phyloP scores from a whole-genome alignment of 2,797 vertebrate genomes.

The Glyptemys insculpta region DNA sequence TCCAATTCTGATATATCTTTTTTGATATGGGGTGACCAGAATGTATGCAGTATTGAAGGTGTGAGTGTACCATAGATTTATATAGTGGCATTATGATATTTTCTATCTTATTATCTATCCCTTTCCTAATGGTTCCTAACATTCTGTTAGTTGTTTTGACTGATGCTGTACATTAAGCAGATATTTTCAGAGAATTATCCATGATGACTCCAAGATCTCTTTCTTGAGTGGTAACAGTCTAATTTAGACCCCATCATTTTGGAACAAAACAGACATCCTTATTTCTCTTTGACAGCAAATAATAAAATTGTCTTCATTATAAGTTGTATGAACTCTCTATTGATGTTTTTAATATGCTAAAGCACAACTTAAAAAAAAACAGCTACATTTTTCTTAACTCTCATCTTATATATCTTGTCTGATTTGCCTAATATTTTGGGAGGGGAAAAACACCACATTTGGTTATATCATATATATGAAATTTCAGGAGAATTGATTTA shows the following conservation, averaged over 20 bases:
- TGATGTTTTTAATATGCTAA: neutral
- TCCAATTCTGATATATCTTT: no score
- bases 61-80: no score
- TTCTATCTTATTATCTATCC: no score
- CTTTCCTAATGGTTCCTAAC: no score
- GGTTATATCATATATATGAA: neutral
- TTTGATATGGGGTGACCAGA: no score
- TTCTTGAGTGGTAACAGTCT: neutral
- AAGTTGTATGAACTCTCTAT: neutral
- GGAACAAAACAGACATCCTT: neutral
- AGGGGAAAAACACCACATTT: neutral
- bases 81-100: no score
- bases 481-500: slow-evolving; percentile 15
- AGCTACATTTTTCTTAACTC: neutral
- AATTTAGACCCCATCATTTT: neutral
- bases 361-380: neutral
- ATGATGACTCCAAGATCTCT: neutral
- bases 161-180: no score
- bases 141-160: no score
- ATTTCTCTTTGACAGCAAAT: neutral
- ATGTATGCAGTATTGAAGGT: no score
- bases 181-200: neutral
- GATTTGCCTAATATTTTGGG: neutral
- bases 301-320: neutral
- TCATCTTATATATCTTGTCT: neutral